phyloP scores from a whole-genome alignment of 1,140 invertebrate species.

The Ceratina calcarata region DNA sequence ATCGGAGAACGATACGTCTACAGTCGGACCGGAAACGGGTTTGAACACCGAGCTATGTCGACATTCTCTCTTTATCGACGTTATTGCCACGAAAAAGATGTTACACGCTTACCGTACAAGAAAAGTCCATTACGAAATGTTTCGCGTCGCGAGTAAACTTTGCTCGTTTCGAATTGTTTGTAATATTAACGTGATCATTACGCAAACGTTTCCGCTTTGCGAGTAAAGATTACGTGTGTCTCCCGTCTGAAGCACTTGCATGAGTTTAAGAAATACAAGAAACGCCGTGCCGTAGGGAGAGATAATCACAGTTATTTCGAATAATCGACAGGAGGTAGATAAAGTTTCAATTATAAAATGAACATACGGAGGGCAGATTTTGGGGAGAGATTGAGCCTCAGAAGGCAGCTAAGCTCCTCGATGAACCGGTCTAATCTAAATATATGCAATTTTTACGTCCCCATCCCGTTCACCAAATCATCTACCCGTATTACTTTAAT shows the following conservation, averaged over 20 bases:
- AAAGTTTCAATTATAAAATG: constrained; percentile 20
- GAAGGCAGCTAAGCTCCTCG: background rate
- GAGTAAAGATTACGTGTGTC: background rate
- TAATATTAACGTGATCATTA: constrained; percentile 5
- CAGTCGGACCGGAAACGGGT: constrained; percentile 35
- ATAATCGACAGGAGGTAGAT: background rate
- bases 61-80: constrained; percentile 52
- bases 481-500: background rate
- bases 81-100: constrained; percentile 61
- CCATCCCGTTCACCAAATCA: background rate
- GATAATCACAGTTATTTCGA: background rate
- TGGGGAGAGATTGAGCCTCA: background rate
- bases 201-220: background rate
- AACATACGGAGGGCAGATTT: background rate
- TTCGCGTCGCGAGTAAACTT: constrained; percentile 30
- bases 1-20: constrained; percentile 61
- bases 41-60: constrained; percentile 29
- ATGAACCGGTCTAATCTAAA: constrained; percentile 12
- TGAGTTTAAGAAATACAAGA: background rate
- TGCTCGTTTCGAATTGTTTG: constrained; percentile 33
- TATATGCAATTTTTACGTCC: background rate
- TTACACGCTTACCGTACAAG: constrained; percentile 54
- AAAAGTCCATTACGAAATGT: constrained; percentile 62
- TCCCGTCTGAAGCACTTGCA: background rate
- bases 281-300: background rate